phyloP scores from a whole-genome alignment of 1,140 invertebrate species.

The Drosophila guanche region DNA sequence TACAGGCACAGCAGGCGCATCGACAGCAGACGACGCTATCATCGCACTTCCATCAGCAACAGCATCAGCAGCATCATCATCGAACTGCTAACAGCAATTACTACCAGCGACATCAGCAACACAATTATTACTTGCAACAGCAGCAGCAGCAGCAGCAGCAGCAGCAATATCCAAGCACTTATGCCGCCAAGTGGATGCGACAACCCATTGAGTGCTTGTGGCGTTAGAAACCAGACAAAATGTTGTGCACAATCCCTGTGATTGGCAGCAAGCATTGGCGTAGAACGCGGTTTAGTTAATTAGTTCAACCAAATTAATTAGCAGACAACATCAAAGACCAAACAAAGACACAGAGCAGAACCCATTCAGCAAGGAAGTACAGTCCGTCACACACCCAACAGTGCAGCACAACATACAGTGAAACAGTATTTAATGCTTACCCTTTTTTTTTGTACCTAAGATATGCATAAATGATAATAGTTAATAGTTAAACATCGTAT shows the following conservation, averaged over 20 bases:
- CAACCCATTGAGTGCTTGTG: slow-evolving; percentile 36
- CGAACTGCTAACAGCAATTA: slow-evolving; percentile 17
- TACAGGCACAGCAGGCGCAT: slow-evolving; percentile 4
- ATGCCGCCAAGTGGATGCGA: slow-evolving; percentile 35
- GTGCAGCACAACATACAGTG: no score
- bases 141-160: slow-evolving; percentile 25
- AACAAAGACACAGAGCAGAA: no score
- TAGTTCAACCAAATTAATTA: not conserved
- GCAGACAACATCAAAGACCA: no score
- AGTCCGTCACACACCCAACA: no score
- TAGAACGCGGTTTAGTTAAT: slow-evolving; percentile 42
- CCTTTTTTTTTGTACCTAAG: not conserved
- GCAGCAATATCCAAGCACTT: slow-evolving; percentile 29
- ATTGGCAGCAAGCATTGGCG: slow-evolving; percentile 28
- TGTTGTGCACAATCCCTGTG: not conserved
- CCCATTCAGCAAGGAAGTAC: no score
- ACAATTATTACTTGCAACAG: slow-evolving; percentile 32
- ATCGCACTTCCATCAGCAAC: slow-evolving; percentile 42
- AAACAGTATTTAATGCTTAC: no score
- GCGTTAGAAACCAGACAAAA: slow-evolving; percentile 14
- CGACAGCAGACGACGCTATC: slow-evolving; percentile 20
- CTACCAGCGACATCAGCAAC: slow-evolving; percentile 27
- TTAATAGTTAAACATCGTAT: no score
- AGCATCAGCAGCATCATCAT: slow-evolving; percentile 7
- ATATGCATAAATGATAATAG: no score